Base-by-base conservation (phyloP, 2,113 vertebrate genomes). In the Cyanoramphus novaezelandiae region DNA sequence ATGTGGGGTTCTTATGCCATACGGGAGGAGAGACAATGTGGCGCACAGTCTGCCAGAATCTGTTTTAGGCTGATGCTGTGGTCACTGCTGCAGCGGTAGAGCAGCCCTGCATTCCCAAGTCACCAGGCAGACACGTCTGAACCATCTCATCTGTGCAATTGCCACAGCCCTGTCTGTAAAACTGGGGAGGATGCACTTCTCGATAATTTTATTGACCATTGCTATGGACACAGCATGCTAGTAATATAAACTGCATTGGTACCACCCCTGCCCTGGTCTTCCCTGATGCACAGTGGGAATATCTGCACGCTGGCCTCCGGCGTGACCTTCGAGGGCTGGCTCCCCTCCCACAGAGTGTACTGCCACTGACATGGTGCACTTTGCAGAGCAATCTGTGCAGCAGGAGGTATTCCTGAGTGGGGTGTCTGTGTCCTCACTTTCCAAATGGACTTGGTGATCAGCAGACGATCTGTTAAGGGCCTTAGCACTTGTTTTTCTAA, bases 1-100 rank as follows among this genome's bases (percentile, higher is more conserved):
- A 0, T 9, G 18, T 43, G 39, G 13, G 46, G 10, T 62, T 82
- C 63, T 86, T 7, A 0, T 11, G 29, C n/a, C 27, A 3, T 11
- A 27, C 0, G 0, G 52, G 18, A 89, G 17, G 17, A 67, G n/a
- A 70, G 11, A 59, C 2, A 76, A 29, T 1, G 15, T 20, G 23
- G 21, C 31, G 47, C 0, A 0, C 6, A 1, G 47, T 39, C 33
- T 13, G 5, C 11, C 44, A 28, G 64, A 88, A 47, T 43, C 52
- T 85, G 43, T 29, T 49, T 77, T 9, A 14, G 28, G 35, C 44
- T 35, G 35, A 33, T 62, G 41, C 11, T 0, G 1, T 17, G n/a
- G 35, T 43, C 44, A 62, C 23, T 43, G 39, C 33, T 67, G 35
- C 35, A 49, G 63, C 4, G 19, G 21, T 3, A 35, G 44, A 72